Evolutionary conservation across 92 coral and sea anemone species (phyloP), one percentile per base, ranked within the genome.

Genomic region (Parazoanthus swiftii): DNA sequence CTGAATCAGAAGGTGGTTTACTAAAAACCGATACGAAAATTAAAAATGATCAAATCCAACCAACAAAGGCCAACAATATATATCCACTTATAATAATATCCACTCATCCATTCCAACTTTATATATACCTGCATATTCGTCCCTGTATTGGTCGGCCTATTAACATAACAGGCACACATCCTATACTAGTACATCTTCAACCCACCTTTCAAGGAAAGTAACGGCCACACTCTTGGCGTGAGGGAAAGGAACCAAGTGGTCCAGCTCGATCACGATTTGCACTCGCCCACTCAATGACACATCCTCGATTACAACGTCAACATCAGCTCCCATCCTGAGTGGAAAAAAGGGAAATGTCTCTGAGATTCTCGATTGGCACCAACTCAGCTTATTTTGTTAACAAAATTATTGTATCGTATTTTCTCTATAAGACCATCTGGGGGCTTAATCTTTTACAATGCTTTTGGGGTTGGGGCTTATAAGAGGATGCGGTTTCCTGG

Each of bases 321-420:
- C 98, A 85, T 95, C 98, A 10, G 98, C 98, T 39, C 98, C 98
- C 44, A 95, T 91, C 97, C 98, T 95, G 79, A 68, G 77, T 80
- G 5, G 25, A 8, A 70, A 77, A 10, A 67, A 58, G 3, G 6
- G 2, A 48, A 51, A 50, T 80, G 15, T 0, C 80, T 44, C 8
- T 29, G 33, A 74, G 15, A 36, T 21, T 36, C 21, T 42, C 42
- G 7, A 23, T 42, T 66, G 9, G 59, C 59, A 4, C 4, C 29
- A 39, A 18, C 16, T 36, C 56, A 76, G 38, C 36, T 29, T 46
- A 11, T 15, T 6, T 46, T 2, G 59, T 54, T 15, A 13, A 15
- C 18, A 11, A 54, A 54, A 15, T 54, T 54, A 54, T 13, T 13
- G 3, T 54, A 54, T 11, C 11, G 51, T 48, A 48, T 7, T 48